Evolutionary conservation across 2,888 invertebrate species (phyloP).

Genomic region (Callosobruchus maculatus): DNA sequence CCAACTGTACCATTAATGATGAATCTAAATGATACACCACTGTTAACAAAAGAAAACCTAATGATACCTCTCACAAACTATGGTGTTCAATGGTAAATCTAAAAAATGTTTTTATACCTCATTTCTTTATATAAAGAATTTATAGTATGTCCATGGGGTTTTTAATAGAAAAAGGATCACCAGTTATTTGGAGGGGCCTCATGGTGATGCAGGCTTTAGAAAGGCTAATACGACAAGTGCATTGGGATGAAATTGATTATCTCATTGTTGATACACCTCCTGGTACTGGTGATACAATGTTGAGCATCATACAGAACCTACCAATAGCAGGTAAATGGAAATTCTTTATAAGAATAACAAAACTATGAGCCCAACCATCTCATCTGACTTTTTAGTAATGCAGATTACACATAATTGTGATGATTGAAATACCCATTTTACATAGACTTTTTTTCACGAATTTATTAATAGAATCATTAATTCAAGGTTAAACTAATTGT

Average conservation of each 20-base stretch:
- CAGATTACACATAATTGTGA: no score
- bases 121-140: constrained; percentile 12
- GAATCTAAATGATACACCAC: constrained; percentile 82
- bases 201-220: constrained; percentile 96
- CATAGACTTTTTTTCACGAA: no score
- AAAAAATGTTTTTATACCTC: background rate
- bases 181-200: constrained; percentile 92
- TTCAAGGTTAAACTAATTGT: no score
- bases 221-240: constrained; percentile 77
- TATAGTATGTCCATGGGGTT: constrained; percentile 93
- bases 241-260: constrained; percentile 85
- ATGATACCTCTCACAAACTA: constrained; percentile 88
- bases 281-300: constrained; percentile 93
- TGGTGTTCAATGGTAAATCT: constrained; percentile 82
- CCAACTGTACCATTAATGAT: constrained; percentile 93
- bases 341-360: no score
- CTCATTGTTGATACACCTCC: constrained; percentile 93
- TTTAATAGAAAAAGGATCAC: constrained; percentile 76
- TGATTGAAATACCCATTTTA: no score
- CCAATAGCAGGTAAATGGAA: constrained; percentile 66
- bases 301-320: constrained; percentile 86
- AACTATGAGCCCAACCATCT: no score
- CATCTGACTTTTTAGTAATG: no score
- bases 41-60: constrained; percentile 70
- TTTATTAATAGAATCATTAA: no score